Evolutionary conservation across 2,888 invertebrate genomes (phyloP).

Genomic region (Phorcus lineatus): DNA sequence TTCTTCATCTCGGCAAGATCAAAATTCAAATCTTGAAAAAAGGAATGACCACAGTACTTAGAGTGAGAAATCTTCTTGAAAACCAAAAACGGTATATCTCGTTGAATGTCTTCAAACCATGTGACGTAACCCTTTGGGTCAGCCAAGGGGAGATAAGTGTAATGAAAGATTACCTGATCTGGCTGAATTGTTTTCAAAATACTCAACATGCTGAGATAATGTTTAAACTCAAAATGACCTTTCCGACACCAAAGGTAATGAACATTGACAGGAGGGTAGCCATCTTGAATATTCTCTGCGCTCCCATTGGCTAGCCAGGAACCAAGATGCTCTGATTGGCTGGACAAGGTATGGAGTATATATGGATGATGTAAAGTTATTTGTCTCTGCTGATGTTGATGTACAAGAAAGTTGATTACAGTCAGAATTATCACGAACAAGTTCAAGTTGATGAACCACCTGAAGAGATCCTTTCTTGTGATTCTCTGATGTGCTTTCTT

Average conservation of each 20-base stretch:
- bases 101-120: slow-evolving; percentile 44
- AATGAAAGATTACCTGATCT: slow-evolving; percentile 42
- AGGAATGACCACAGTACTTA: slow-evolving; percentile 35
- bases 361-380: slow-evolving; percentile 36
- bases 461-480: too few species aligned
- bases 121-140: slow-evolving; percentile 43
- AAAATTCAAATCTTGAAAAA: slow-evolving; percentile 29
- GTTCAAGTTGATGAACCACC: too few species aligned
- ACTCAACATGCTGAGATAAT: slow-evolving; percentile 39
- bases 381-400: too few species aligned
- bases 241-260: slow-evolving; percentile 47
- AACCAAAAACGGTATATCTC: slow-evolving; percentile 37
- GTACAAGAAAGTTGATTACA: too few species aligned
- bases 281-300: slow-evolving; percentile 11
- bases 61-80: slow-evolving; percentile 31
- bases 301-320: not conserved
- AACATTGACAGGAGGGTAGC: slow-evolving; percentile 34
- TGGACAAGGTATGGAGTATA: slow-evolving; percentile 37
- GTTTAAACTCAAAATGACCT: slow-evolving; percentile 42
- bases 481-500: too few species aligned
- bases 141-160: slow-evolving; percentile 30
- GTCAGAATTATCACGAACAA: too few species aligned
- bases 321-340: slow-evolving; percentile 15
- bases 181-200: slow-evolving; percentile 35
- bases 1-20: slow-evolving; percentile 32